These are phyloP conservation scores for Rhynchotus rufescens DNA, from an alignment of 2,797 vertebrate species.

Conservation along the genomic window DNA sequence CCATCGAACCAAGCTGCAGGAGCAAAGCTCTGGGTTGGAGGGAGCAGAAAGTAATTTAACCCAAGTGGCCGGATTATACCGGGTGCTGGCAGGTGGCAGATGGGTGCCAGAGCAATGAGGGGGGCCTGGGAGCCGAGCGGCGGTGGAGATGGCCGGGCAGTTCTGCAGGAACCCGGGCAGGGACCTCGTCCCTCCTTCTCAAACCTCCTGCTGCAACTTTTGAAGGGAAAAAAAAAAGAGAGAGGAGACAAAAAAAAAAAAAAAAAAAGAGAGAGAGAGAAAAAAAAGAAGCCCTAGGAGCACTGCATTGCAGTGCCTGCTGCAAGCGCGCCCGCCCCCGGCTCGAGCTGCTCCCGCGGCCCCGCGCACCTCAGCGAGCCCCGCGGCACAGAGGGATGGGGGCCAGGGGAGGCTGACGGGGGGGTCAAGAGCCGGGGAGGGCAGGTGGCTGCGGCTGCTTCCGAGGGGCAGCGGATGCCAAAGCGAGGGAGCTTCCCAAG, in stretches of 20 bases:
- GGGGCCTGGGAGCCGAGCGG: no score
- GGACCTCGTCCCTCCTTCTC: background rate
- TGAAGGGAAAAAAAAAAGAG: background rate
- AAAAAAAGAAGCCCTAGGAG: background rate
- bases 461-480: background rate
- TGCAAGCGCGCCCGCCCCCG: background rate
- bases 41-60: background rate
- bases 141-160: background rate
- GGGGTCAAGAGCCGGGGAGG: background rate
- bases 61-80: background rate
- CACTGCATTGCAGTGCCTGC: constrained; percentile 75
- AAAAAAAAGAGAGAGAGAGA: background rate
- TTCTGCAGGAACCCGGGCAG: background rate
- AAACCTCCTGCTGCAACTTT: constrained; percentile 6
- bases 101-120: background rate
- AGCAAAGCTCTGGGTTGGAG: background rate
- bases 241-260: background rate
- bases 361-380: background rate
- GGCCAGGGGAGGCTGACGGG: background rate
- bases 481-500: background rate
- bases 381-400: no score
- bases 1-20: no score
- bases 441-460: background rate
- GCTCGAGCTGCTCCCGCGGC: background rate
- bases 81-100: background rate